phyloP scores from a whole-genome alignment of 64 coral and sea anemone genomes.

The Stichodactyla mertensii region DNA sequence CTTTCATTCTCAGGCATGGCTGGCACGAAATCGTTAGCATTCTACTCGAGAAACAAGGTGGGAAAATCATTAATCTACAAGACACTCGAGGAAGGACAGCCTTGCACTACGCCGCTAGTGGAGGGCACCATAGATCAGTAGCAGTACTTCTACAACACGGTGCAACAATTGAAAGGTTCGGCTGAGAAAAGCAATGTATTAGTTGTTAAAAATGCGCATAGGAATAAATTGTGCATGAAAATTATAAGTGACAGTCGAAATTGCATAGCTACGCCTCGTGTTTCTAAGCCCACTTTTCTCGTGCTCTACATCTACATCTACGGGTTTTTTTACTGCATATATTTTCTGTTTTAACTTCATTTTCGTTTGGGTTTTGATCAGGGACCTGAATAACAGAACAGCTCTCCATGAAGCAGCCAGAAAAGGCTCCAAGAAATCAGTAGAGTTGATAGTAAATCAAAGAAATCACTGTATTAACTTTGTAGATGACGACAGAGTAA shows the following conservation, averaged over 20 bases:
- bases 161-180: constrained; percentile 55
- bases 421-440: constrained; percentile 49
- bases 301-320: too few relatives aligned
- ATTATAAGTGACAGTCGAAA: background rate
- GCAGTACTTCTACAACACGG: constrained; percentile 42
- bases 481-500: constrained; percentile 56
- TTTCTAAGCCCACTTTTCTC: too few relatives aligned
- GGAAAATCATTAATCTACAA: constrained; percentile 53
- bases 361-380: background rate
- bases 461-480: constrained; percentile 37
- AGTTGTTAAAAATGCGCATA: background rate
- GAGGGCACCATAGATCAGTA: constrained; percentile 32
- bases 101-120: constrained; percentile 61
- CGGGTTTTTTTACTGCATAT: too few relatives aligned
- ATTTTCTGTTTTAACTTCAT: background rate
- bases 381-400: constrained; percentile 63
- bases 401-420: constrained; percentile 74
- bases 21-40: constrained; percentile 32
- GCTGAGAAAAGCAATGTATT: too few relatives aligned
- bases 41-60: constrained; percentile 58
- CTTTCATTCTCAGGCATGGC: constrained; percentile 44
- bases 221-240: background rate
- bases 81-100: constrained; percentile 58
- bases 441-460: constrained; percentile 23
- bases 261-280: too few relatives aligned